Conservation (phyloP, 2,113 vertebrate species). For the Lanius collurio region DNA sequence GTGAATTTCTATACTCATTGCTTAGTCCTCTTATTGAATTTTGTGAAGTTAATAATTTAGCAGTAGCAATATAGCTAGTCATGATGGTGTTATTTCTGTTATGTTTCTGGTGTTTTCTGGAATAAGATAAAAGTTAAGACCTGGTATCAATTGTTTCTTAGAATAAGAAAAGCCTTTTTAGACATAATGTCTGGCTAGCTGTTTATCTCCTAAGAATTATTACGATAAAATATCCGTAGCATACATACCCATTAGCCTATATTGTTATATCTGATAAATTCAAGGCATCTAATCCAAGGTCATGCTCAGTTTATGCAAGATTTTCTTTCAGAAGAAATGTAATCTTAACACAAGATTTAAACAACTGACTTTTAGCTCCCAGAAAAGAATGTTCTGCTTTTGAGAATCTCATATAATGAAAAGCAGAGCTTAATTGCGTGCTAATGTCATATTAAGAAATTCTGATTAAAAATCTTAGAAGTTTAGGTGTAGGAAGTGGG, state of each 20-base stretch:
- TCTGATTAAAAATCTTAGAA: background rate
- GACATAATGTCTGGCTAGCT: background rate
- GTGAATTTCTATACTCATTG: background rate
- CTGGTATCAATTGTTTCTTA: background rate
- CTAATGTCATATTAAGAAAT: background rate
- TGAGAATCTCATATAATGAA: background rate
- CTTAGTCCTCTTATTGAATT: background rate
- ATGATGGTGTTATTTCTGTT: background rate
- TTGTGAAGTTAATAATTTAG: background rate
- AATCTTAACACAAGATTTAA: background rate
- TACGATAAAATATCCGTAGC: background rate
- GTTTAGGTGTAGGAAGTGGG: background rate
- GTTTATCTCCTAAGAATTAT: background rate
- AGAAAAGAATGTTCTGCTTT: background rate
- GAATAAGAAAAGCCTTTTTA: background rate
- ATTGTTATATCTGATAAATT: background rate
- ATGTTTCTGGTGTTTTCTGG: background rate
- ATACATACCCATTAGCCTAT: background rate
- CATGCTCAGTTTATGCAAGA: background rate
- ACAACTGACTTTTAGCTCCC: background rate
- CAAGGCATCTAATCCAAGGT: background rate
- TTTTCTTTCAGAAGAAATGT: slow-evolving; percentile 7
- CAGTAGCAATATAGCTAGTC: background rate
- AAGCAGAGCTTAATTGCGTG: background rate
- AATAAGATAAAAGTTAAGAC: background rate